Conservation (phyloP, 1,140 invertebrate species). For the Caligus rogercresseyi region DNA sequence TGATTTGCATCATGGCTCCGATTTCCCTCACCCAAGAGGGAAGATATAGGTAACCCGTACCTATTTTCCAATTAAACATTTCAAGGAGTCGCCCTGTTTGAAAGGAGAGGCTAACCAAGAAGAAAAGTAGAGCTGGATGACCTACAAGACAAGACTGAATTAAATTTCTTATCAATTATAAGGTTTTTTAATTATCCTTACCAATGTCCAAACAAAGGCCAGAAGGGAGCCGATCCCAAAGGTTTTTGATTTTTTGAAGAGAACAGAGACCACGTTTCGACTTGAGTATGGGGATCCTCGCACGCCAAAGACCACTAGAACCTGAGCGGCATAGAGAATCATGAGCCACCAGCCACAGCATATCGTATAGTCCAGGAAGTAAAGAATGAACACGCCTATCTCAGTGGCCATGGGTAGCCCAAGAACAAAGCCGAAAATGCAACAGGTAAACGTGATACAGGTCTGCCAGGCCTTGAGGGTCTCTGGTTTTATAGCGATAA, state of each 20-base stretch:
- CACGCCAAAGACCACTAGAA: slow-evolving; percentile 26
- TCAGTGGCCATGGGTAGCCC: slow-evolving; percentile 73
- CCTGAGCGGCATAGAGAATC: slow-evolving; percentile 51
- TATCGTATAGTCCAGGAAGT: slow-evolving; percentile 62
- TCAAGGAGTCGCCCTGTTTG: slow-evolving; percentile 51
- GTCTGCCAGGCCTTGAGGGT: slow-evolving; percentile 56
- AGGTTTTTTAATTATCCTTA: too few relatives aligned
- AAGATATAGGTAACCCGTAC: slow-evolving; percentile 39
- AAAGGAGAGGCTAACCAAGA: slow-evolving; percentile 54
- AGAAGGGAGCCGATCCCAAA: slow-evolving; percentile 40
- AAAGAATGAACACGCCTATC: slow-evolving; percentile 63
- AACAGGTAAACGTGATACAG: slow-evolving; percentile 66
- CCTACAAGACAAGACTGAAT: slow-evolving; percentile 25
- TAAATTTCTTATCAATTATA: too few relatives aligned
- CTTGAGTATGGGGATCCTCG: slow-evolving; percentile 54
- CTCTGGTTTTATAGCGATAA: slow-evolving; percentile 51
- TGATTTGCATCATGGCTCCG: slow-evolving; percentile 53
- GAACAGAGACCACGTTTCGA: slow-evolving; percentile 53
- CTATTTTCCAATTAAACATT: slow-evolving; percentile 45
- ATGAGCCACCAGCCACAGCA: slow-evolving; percentile 70
- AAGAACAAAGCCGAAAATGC: slow-evolving; percentile 58
- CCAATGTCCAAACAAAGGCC: slow-evolving; percentile 71
- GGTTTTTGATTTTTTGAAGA: slow-evolving; percentile 27
- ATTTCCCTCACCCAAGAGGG: slow-evolving; percentile 53
- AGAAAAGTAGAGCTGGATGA: slow-evolving; percentile 32